Evolutionary conservation across 1,140 invertebrate species (phyloP).

Genomic region (Bombus balteatus): DNA sequence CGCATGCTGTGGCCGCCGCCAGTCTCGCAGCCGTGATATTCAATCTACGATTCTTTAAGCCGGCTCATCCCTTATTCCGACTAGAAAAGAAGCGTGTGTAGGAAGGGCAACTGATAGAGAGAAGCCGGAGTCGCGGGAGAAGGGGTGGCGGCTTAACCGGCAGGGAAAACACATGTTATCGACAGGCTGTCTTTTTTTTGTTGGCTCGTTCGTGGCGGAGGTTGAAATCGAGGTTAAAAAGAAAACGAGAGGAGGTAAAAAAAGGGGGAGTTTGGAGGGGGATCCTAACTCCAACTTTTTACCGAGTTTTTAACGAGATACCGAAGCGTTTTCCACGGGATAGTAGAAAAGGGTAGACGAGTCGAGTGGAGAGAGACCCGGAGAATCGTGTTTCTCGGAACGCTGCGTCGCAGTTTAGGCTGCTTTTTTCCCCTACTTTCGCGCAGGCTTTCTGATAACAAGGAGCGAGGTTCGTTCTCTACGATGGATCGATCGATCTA

Average conservation of each 20-base stretch:
- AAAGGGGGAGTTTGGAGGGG: constrained; percentile 16
- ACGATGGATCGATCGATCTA: not conserved
- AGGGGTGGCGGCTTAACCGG: constrained; percentile 42
- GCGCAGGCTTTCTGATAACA: constrained; percentile 19
- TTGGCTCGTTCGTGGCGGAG: constrained; percentile 46
- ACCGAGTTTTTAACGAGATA: constrained; percentile 67
- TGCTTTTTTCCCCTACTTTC: constrained; percentile 1
- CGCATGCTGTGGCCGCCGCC: constrained; percentile 46
- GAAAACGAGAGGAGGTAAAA: constrained; percentile 52
- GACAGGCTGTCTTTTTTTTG: constrained; percentile 60
- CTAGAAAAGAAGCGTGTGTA: constrained; percentile 38
- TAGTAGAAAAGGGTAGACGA: not conserved
- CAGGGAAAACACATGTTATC: constrained; percentile 68
- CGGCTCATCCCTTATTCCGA: constrained; percentile 56
- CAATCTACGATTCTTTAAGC: constrained; percentile 71
- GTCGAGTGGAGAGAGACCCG: not conserved
- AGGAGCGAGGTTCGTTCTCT: not conserved
- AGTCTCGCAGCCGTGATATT: constrained; percentile 61
- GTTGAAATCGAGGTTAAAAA: constrained; percentile 55
- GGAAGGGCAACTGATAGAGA: constrained; percentile 40
- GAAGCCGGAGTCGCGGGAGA: constrained; percentile 14
- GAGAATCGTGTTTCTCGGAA: constrained; percentile 43
- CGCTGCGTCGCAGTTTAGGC: not conserved
- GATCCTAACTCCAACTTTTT: constrained; percentile 57
- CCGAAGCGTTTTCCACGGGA: constrained; percentile 63